Evolutionary conservation across 35 echinoderm and acorn worm genomes (phyloP), one percentile per base, ranked within the genome.

Genomic region (Patiria miniata): DNA sequence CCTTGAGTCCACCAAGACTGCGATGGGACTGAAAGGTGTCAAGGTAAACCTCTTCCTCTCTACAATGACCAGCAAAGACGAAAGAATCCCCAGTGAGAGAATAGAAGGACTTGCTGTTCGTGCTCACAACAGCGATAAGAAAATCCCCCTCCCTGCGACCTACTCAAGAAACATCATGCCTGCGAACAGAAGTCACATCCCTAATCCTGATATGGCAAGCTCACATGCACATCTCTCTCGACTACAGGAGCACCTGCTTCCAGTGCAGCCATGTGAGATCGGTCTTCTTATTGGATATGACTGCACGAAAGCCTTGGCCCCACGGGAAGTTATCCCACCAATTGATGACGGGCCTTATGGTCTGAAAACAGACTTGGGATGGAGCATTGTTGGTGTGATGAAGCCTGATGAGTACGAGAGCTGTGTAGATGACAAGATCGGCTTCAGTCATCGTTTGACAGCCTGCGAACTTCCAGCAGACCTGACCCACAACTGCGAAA

Each of bases 201-300:
- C 77, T 36, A 79, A 5, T 39, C 39, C 77, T 19, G 77, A 79
- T 2, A 79, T 42, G 39, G 8, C 77, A 34, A n/a, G 36, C 23
- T 87, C 79, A 52, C 85, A 94, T 59, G 81, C 77, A 15, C 73
- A 47, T 47, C 42, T 47, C 12, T 47, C 34, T 55, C 0, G 51
- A 47, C 42, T 47, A 12, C 42, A 47, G 42, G 42, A 47, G 42
- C 42, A 47, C 42, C 16, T 85, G 33, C 28, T 55, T 23, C 50
- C 82, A 61, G 30, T 59, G 0, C 82, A 85, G 39, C 53, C 30
- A 61, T 85, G 82, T 42, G 82, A 85, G 30, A 85, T 78, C 4
- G 83, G 83, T 36, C 51, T 93, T 18, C 5, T 85, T 29, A 68
- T 89, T n/a, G 91, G 73, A 15, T 93, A 83, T n/a, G 91, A 93